Conservation (phyloP, 2,888 invertebrate species). For the Coelinius sp. region DNA sequence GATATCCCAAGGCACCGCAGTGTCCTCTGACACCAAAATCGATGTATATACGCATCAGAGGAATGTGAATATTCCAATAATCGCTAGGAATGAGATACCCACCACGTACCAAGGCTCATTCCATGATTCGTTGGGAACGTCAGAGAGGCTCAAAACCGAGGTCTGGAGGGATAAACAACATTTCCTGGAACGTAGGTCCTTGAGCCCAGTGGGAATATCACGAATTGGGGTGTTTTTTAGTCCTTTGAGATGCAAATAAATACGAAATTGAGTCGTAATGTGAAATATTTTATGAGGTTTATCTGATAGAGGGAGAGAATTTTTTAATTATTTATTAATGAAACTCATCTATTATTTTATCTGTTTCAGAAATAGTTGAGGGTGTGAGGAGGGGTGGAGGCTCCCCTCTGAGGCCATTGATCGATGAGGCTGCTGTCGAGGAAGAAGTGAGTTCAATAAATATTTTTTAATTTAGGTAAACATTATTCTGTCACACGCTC, state of each 20-base stretch:
- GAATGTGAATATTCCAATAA: not conserved
- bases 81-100: not conserved
- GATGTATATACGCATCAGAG: not conserved
- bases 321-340: not conserved
- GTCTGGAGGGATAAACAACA: too few species aligned
- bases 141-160: too few species aligned
- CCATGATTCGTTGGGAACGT: not conserved
- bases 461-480: slow-evolving; percentile 2
- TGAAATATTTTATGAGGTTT: too few species aligned
- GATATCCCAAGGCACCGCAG: not conserved
- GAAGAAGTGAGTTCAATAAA: slow-evolving; percentile 68
- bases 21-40: not conserved
- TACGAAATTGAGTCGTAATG: too few species aligned
- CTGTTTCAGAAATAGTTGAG: slow-evolving; percentile 83
- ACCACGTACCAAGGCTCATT: not conserved
- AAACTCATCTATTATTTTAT: slow-evolving; percentile 29
- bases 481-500: not conserved
- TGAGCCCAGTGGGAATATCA: too few species aligned
- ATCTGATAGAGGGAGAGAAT: too few species aligned
- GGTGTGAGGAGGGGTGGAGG: slow-evolving; percentile 77
- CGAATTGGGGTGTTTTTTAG: too few species aligned
- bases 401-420: slow-evolving; percentile 82
- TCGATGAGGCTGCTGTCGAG: slow-evolving; percentile 79
- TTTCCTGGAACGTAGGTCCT: too few species aligned
- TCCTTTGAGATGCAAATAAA: too few species aligned